These are phyloP conservation scores for Galerucella nymphaeae DNA, from an alignment of 2,888 invertebrate species.

Conservation along the genomic window DNA sequence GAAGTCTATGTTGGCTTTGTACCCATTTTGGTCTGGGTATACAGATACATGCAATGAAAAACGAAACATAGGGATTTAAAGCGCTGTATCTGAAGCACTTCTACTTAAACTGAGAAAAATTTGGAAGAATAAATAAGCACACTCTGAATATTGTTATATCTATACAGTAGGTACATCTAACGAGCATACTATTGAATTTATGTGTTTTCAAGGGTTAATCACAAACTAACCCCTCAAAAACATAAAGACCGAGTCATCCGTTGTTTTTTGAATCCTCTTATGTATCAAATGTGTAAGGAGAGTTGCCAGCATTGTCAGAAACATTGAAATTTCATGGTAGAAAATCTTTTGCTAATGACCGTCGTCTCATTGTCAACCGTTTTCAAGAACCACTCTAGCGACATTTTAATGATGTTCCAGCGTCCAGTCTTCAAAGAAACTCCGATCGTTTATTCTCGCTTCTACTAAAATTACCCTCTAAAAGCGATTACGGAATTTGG, in stretches of 20 bases:
- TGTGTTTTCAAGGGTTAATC: background rate
- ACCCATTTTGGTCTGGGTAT: too few species aligned
- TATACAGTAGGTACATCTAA: too few species aligned
- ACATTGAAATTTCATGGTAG: constrained; percentile 31
- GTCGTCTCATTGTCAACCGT: constrained; percentile 25
- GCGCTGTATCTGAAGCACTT: too few species aligned
- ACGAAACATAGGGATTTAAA: too few species aligned
- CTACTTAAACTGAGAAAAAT: too few species aligned
- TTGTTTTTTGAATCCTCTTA: constrained; percentile 23
- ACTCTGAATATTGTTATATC: too few species aligned
- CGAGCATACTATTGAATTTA: too few species aligned
- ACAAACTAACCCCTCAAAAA: constrained; percentile 7
- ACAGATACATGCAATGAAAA: too few species aligned
- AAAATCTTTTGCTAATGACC: constrained; percentile 31
- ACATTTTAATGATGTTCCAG: constrained; percentile 34
- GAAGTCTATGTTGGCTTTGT: too few species aligned
- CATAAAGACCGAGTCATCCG: background rate
- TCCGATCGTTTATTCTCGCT: background rate
- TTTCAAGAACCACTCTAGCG: constrained; percentile 25
- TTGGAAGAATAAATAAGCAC: too few species aligned
- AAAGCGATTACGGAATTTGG: background rate
- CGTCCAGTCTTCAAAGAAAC: constrained; percentile 25
- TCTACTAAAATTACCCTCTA: background rate
- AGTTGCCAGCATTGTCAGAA: constrained; percentile 25
- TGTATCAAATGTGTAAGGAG: constrained; percentile 31